Base-by-base conservation (phyloP, 2,113 vertebrate genomes). In the Paradoxurus hermaphroditus region DNA sequence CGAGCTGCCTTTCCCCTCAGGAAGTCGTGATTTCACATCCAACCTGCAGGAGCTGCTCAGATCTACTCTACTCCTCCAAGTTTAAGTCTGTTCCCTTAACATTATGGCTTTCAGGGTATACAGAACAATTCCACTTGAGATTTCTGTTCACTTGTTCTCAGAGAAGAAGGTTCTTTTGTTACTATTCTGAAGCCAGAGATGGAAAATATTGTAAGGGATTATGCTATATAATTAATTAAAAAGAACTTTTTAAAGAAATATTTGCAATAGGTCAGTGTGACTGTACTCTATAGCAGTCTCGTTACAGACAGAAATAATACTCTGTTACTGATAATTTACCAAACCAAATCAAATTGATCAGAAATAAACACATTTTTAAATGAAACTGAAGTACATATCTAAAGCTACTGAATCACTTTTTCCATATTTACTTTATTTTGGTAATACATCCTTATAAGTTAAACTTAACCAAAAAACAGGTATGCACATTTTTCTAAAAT, bases 81-180 rank as follows among this genome's bases (percentile, higher is more conserved):
- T 19, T 14, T 21, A 59, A 27, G 25, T 18, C 39, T 21, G 16
- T 4, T n/a, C 31, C 49, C 36, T 77, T 39, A 56, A 56, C 36
- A 41, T 21, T 31, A 39, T 10, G 29, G 68, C 31, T 87, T 87
- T 34, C 92, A 81, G n/a, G 16, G 44, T 8, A 62, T 10, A 83
- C 5, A 77, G 73, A 31, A 8, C 5, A 36, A 78, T 59, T 82
- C 70, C 53, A 87, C 7, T 27, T 65, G 21, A 93, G 75, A 62
- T 11, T 70, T 90, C 4, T 73, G 27, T 77, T 31, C 67, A 89
- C 72, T 44, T 44, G 39, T 51, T 72, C 78, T 93, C 51, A 75
- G 89, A 95, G 41, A 93, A 92, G n/a, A 77, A 86, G 59, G 53
- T n/a, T 70, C 29, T 29, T 85, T 75, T 89, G 29, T 93, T 86